These are phyloP conservation scores for Cryptocephalus moraei DNA, from an alignment of 2,888 invertebrate genomes.

Conservation along the genomic window DNA sequence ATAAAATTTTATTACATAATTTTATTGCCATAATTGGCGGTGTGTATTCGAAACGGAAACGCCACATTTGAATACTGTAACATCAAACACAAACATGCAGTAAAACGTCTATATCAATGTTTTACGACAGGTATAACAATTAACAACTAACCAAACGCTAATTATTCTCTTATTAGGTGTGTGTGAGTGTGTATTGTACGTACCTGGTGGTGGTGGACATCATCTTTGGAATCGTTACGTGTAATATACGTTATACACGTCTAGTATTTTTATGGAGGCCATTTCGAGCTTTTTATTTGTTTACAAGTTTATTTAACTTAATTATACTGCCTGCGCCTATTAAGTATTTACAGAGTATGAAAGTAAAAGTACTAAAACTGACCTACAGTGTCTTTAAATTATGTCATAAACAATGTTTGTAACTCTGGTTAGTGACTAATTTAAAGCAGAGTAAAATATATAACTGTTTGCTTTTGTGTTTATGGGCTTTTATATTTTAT, in stretches of 20 bases:
- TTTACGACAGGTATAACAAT: constrained; percentile 32
- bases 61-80: constrained; percentile 20
- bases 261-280: constrained; percentile 29
- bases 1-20: constrained; percentile 12
- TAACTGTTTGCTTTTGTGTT: constrained; percentile 30
- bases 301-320: constrained; percentile 36
- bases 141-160: constrained; percentile 30
- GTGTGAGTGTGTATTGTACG: constrained; percentile 16
- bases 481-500: constrained; percentile 26
- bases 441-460: constrained; percentile 34
- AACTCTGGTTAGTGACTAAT: constrained; percentile 34
- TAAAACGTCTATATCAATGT: constrained; percentile 31
- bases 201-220: constrained; percentile 17
- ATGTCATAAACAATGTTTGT: constrained; percentile 37
- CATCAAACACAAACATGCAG: constrained; percentile 28
- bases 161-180: constrained; percentile 20
- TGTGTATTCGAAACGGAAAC: constrained; percentile 18
- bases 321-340: constrained; percentile 32
- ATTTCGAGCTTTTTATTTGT: constrained; percentile 34
- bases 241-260: constrained; percentile 1
- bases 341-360: constrained; percentile 36
- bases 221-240: constrained; percentile 14
- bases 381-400: constrained; percentile 32
- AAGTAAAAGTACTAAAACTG: constrained; percentile 37
- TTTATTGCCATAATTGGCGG: constrained; percentile 18